Evolutionary conservation across 2,888 invertebrate species (phyloP).

Genomic region (Hedychridium roseum): DNA sequence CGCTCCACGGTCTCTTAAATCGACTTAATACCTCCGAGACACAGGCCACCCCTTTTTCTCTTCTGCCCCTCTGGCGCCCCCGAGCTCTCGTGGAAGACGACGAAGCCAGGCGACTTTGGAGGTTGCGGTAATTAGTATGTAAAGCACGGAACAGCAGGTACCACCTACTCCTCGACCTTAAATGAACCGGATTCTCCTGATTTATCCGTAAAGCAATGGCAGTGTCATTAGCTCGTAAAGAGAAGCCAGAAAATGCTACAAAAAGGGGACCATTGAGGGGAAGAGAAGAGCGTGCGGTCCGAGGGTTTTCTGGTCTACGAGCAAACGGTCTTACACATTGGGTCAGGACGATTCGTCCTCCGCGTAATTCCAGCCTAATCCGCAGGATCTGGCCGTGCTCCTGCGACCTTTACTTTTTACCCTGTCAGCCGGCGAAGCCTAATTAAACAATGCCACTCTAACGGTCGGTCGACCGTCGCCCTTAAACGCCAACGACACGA

Average conservation of each 20-base stretch:
- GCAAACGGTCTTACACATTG: no score
- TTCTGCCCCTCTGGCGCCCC: not conserved
- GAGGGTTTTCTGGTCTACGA: no score
- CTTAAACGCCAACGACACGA: no score
- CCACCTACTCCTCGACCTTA: conserved; percentile 25
- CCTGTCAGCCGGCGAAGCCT: no score
- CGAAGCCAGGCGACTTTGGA: conserved; percentile 26
- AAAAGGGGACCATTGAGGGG: no score
- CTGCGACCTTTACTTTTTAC: no score
- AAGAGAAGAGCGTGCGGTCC: conserved; percentile 10
- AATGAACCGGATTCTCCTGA: conserved; percentile 37
- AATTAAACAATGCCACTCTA: no score
- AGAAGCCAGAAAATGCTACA: conserved; percentile 12
- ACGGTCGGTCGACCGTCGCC: no score
- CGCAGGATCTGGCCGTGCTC: no score
- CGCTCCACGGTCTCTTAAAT: conserved; percentile 30
- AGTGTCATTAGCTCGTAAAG: conserved; percentile 25
- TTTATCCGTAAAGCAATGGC: conserved; percentile 28
- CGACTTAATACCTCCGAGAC: conserved; percentile 34
- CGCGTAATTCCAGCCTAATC: no score
- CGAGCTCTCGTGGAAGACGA: conserved; percentile 1
- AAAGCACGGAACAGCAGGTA: conserved; percentile 34
- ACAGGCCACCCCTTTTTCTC: conserved; percentile 18
- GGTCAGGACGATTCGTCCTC: no score
- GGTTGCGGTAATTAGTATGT: conserved; percentile 49